phyloP scores from a whole-genome alignment of 2,113 vertebrate genomes.

The Corythornis cristatus region DNA sequence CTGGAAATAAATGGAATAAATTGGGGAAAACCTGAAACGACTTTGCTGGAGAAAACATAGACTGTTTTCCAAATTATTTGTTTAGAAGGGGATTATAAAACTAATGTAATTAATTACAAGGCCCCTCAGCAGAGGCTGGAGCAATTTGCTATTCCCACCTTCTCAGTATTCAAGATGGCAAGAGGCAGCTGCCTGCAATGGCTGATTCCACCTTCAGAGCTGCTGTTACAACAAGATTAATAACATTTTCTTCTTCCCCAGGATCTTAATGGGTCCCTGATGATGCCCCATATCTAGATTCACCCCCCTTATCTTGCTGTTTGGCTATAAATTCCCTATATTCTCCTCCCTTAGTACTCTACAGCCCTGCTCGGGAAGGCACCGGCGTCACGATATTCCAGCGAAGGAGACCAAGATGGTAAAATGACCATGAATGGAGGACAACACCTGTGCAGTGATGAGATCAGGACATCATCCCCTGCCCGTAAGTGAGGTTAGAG shows the following conservation, averaged over 20 bases:
- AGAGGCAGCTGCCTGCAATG: neutral
- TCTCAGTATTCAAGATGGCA: neutral
- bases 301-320: neutral
- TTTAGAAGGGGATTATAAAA: neutral
- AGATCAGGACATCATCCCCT: neutral
- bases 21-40: neutral
- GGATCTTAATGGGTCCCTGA: neutral
- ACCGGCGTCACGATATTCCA: neutral
- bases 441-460: accelerated
- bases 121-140: neutral
- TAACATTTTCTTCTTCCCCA: neutral
- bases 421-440: neutral
- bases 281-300: neutral
- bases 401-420: neutral
- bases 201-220: neutral
- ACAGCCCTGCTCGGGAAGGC: neutral
- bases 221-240: neutral
- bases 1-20: neutral
- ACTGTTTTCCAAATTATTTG: neutral
- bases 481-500: neutral
- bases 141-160: neutral
- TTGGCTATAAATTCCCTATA: neutral
- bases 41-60: neutral
- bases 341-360: neutral
- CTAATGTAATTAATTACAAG: neutral